Evolutionary conservation across 2,888 invertebrate species (phyloP).

Genomic region (Cosmorhoe ocellata): DNA sequence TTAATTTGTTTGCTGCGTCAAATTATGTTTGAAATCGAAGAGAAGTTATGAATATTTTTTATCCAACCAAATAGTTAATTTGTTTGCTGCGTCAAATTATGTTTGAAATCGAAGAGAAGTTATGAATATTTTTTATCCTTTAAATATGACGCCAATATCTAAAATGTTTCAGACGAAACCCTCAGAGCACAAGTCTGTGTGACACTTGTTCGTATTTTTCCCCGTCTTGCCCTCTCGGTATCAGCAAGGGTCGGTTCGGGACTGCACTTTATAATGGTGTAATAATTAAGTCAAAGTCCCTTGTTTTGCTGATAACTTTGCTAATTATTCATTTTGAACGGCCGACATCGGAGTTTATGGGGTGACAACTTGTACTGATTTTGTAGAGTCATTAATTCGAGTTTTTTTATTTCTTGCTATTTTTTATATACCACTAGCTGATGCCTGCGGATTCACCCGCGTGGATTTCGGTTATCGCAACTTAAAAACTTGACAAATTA

Average conservation of each 20-base stretch:
- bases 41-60: no score
- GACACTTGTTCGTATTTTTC: slow-evolving; percentile 36
- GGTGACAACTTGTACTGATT: slow-evolving; percentile 64
- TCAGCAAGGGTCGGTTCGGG: slow-evolving; percentile 63
- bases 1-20: no score
- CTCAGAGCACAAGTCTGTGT: slow-evolving; percentile 46
- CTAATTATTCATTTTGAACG: slow-evolving; percentile 74
- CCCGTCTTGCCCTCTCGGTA: slow-evolving; percentile 61
- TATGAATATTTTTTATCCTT: no score
- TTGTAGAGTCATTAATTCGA: slow-evolving; percentile 32
- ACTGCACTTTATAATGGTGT: slow-evolving; percentile 70
- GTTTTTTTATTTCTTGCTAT: not conserved
- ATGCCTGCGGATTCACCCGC: no score
- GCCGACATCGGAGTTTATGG: slow-evolving; percentile 67
- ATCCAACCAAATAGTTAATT: no score
- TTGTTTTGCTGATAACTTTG: slow-evolving; percentile 64
- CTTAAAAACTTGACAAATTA: no score
- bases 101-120: no score
- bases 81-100: no score
- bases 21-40: no score
- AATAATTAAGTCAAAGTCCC: slow-evolving; percentile 78
- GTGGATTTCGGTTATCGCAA: no score
- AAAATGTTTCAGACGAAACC: not conserved
- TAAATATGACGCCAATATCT: no score
- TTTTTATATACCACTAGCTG: no score